phyloP scores from a whole-genome alignment of 2,888 invertebrate genomes.

The Heteromyza rotundicornis region DNA sequence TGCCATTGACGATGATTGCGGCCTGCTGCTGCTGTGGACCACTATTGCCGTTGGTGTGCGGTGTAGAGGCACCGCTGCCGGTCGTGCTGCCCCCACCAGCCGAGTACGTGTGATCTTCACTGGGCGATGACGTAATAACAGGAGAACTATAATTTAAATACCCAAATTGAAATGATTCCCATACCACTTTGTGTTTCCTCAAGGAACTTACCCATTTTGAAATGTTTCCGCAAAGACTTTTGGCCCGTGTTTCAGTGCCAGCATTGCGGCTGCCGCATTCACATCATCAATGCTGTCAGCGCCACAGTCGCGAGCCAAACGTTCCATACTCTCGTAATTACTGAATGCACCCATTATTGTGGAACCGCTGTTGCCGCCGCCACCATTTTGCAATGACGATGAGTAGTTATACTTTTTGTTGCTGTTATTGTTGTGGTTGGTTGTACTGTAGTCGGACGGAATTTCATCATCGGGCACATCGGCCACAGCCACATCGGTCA shows the following conservation, averaged over 20 bases:
- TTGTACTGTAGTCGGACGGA: slow-evolving; percentile 50
- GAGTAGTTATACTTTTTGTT: slow-evolving; percentile 30
- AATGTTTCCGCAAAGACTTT: slow-evolving; percentile 66
- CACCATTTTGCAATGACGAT: slow-evolving; percentile 8
- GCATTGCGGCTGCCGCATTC: slow-evolving; percentile 84
- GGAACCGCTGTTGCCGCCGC: slow-evolving; percentile 13
- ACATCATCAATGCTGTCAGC: slow-evolving; percentile 76
- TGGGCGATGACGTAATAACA: slow-evolving; percentile 85
- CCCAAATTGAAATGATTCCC: neutral
- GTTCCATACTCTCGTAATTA: slow-evolving; percentile 49
- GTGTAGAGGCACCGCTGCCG: slow-evolving; percentile 49
- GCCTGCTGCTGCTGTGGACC: slow-evolving; percentile 30
- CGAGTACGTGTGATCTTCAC: slow-evolving; percentile 94
- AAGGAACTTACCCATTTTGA: slow-evolving; percentile 56
- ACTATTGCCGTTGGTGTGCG: slow-evolving; percentile 41
- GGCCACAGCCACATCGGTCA: slow-evolving; percentile 21
- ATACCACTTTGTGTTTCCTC: neutral
- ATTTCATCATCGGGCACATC: slow-evolving; percentile 50
- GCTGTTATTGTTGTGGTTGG: slow-evolving; percentile 34
- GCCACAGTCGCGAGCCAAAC: slow-evolving; percentile 58
- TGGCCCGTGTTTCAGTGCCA: slow-evolving; percentile 86
- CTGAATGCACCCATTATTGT: slow-evolving; percentile 45
- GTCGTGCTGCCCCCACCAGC: slow-evolving; percentile 63
- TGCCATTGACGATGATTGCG: slow-evolving; percentile 23
- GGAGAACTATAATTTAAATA: slow-evolving; percentile 48